Base-by-base conservation (phyloP, 2,888 invertebrate species). In the Lumbricus terrestris region DNA sequence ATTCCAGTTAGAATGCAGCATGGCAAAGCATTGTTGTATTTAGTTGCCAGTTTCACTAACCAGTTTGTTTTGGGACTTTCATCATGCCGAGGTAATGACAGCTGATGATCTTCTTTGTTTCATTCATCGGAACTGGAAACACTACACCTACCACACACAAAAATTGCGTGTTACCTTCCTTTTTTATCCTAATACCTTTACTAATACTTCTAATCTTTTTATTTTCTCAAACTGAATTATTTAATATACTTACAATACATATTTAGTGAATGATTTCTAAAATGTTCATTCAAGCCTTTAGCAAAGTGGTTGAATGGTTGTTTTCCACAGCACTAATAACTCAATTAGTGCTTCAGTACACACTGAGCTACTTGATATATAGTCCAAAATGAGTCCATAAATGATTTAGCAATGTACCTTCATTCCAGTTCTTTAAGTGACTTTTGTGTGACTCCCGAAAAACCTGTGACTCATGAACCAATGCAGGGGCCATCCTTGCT, bases 121-220 rank as follows among this genome's bases (percentile, higher is more conserved):
- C 85, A 23, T 85, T 85, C 85, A 85, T 85, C n/a, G 85, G 85
- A 85, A 34, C 35, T 85, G 85, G 85, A 85, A 85, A 85, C 37
- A 37, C 85, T 23, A 23, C 34, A 85, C 85, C 85, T 85, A 35
- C 29, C 6, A 85, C 35, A 85, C 34, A 85, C 16, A 16, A 37
- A 85, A 34, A 33, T n/a, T n/a, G n/a, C n/a, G n/a, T 35, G 34
- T 85, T 85, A 85, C 34, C 35, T 34, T 6, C n/a, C 11, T 42
- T 2, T 54, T 54, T 54, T 54, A 29, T 54, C 29, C 54, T 47
- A 47, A 47, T 47, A 47, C 8, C 23, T 47, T 16, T 38, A 38
- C 5, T 38, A 8, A 13, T 13, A 8, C 13, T 38, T 38, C 8
- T 38, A 38, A n/a, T n/a, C 38, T 13, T 38, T 38, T 38, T 38